These are phyloP conservation scores for Oreochromis spilurus DNA, from an alignment of 2,113 vertebrate genomes.

Conservation along the genomic window DNA sequence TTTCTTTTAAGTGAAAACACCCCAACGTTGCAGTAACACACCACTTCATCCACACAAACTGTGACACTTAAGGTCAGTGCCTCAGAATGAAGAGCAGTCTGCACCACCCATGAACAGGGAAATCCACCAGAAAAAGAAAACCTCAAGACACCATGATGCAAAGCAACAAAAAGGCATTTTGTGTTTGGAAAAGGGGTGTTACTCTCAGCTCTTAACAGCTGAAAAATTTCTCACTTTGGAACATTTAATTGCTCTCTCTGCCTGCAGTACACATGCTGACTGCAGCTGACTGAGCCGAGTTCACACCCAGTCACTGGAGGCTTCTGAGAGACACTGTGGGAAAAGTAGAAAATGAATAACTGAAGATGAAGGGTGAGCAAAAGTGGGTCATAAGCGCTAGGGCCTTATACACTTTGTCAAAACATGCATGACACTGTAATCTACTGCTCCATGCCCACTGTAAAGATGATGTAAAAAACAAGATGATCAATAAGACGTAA, in stretches of 20 bases:
- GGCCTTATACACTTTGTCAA: neutral
- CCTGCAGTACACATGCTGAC: neutral
- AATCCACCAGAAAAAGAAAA: conserved; percentile 7
- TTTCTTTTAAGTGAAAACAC: neutral
- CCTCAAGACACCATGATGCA: conserved; percentile 9
- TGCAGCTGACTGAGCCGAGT: neutral
- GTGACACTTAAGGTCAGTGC: neutral
- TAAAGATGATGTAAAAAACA: neutral
- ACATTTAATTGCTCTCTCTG: conserved; percentile 4
- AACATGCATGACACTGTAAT: neutral
- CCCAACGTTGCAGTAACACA: neutral
- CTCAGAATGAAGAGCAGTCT: neutral
- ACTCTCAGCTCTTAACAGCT: conserved; percentile 11
- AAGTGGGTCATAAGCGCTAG: neutral
- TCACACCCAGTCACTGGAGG: neutral
- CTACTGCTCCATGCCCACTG: neutral
- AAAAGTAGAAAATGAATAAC: neutral
- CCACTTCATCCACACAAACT: neutral
- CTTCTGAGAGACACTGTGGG: neutral
- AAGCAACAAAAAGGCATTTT: neutral
- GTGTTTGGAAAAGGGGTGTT: neutral
- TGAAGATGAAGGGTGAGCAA: neutral
- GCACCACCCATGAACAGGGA: neutral
- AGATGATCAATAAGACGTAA: neutral
- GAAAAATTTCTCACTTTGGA: neutral